Percentiles rank a stretch among this genome's conserved stretches.
Evolutionary conservation across 1,140 invertebrate species (phyloP).

Genomic region (Drosophila nannoptera): DNA sequence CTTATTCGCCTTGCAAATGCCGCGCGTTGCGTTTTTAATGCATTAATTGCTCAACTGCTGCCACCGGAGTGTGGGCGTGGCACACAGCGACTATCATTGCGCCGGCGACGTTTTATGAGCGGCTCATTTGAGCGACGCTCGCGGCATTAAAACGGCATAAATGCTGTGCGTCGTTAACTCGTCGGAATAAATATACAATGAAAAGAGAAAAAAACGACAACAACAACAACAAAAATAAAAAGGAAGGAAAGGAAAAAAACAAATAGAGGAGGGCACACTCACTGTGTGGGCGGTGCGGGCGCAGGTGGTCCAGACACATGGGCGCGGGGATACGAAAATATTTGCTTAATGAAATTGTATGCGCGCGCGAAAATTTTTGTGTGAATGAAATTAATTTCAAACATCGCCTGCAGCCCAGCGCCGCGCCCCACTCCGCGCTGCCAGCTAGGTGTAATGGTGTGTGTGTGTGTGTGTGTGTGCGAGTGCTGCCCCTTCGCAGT

Average conservation of each 20-base stretch:
- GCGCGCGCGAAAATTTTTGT: constrained; percentile 71
- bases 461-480: background rate
- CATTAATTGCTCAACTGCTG: constrained; percentile 58
- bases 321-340: constrained; percentile 62
- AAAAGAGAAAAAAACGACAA: too few relatives aligned
- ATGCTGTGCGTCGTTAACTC: constrained; percentile 68
- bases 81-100: constrained; percentile 59
- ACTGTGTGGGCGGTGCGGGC: background rate
- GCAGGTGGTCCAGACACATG: constrained; percentile 9
- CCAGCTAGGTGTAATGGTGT: too few relatives aligned
- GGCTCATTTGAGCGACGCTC: constrained; percentile 47
- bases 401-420: constrained; percentile 46
- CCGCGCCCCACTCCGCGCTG: background rate
- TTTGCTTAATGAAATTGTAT: constrained; percentile 78
- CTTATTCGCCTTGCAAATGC: constrained; percentile 66
- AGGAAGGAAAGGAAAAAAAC: constrained; percentile 5
- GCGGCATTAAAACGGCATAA: constrained; percentile 71
- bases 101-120: constrained; percentile 59
- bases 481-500: background rate
- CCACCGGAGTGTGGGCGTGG: constrained; percentile 5
- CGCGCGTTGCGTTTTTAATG: constrained; percentile 61
- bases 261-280: too few relatives aligned
- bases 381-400: constrained; percentile 76
- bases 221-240: constrained; percentile 4
- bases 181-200: constrained; percentile 21